Conservation (phyloP, 2,113 vertebrate genomes). For the Emydura subglobosa region DNA sequence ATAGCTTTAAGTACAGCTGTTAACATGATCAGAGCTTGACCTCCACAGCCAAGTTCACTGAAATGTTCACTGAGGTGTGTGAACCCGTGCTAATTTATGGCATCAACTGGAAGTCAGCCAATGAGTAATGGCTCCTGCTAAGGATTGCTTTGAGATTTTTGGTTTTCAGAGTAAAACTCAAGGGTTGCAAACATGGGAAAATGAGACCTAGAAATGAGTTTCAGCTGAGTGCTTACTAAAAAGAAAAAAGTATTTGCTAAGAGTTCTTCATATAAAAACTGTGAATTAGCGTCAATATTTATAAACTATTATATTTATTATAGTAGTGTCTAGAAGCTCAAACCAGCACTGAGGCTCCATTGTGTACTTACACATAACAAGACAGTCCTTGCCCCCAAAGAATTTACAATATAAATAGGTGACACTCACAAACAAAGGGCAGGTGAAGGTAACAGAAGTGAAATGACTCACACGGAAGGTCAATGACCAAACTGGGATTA, state of each 20-base stretch:
- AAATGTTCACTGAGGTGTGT: conserved; percentile 6
- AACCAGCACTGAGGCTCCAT: not conserved
- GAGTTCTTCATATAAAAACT: not conserved
- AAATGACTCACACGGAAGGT: not conserved
- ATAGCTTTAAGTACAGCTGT: not conserved
- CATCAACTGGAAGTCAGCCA: not conserved
- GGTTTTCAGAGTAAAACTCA: not conserved
- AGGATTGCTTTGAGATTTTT: not conserved
- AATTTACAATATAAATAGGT: not conserved
- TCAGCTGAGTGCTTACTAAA: not conserved
- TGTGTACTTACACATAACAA: not conserved
- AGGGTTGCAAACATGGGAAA: not conserved
- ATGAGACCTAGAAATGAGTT: not conserved
- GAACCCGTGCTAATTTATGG: not conserved
- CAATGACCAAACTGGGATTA: not conserved
- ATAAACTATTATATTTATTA: not conserved
- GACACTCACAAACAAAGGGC: not conserved
- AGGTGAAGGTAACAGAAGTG: not conserved
- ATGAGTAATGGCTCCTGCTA: not conserved
- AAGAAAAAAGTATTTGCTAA: not conserved
- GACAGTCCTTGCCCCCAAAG: not conserved
- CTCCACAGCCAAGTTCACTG: not conserved
- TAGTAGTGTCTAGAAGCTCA: not conserved
- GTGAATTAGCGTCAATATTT: not conserved
- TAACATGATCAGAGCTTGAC: not conserved